Conservation (phyloP, 2,113 vertebrate species). For the Brachyistius frenatus region DNA sequence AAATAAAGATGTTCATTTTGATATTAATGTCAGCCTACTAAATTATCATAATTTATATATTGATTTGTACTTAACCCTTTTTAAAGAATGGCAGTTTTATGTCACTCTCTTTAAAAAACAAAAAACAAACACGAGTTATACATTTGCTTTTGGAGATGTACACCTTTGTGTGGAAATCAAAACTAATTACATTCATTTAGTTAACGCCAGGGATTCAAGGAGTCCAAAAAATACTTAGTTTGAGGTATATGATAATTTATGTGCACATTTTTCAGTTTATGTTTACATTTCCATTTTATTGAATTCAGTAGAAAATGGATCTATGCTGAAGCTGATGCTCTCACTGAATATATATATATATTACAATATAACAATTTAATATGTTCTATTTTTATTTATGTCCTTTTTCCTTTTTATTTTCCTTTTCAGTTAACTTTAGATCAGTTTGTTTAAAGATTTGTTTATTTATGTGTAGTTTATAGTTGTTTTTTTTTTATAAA, state of each 20-base stretch:
- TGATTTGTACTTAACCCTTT: neutral
- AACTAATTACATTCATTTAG: neutral
- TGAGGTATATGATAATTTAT: neutral
- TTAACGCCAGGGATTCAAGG: neutral
- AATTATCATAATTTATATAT: slow-evolving; percentile 27
- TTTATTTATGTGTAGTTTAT: slow-evolving; percentile 20
- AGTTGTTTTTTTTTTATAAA: neutral
- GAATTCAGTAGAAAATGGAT: neutral
- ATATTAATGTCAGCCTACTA: slow-evolving; percentile 1
- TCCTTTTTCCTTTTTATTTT: neutral
- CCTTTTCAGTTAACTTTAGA: neutral
- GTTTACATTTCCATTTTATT: slow-evolving; percentile 32
- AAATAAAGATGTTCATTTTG: slow-evolving; percentile 1
- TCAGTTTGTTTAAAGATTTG: neutral
- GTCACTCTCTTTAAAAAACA: slow-evolving; percentile 20
- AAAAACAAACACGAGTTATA: neutral
- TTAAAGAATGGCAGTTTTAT: slow-evolving; percentile 52
- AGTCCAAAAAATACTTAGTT: neutral
- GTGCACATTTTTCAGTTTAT: slow-evolving; percentile 4
- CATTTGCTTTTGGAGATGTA: neutral
- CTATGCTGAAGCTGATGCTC: neutral
- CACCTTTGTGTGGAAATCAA: neutral
- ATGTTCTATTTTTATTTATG: neutral
- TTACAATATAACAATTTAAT: too few species aligned
- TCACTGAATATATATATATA: neutral